Evolutionary conservation across 2,113 vertebrate genomes (phyloP), one percentile per base, ranked within the genome.

Genomic region (Lagopus leucura): DNA sequence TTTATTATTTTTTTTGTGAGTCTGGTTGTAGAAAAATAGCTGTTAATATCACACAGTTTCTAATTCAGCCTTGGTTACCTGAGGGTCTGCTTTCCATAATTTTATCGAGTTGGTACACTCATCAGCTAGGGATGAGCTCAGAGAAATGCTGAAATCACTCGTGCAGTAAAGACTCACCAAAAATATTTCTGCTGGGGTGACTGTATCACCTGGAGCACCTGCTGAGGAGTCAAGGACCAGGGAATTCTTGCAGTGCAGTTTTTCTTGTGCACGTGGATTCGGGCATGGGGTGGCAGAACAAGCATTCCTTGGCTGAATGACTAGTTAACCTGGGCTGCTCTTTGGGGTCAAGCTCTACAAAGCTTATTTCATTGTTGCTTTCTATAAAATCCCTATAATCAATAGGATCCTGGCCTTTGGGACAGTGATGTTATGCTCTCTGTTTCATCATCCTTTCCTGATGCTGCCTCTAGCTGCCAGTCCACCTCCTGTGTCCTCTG

Each of bases 141-240:
- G 71, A n/a, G 13, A 55, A 82, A 58, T 70, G 82, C 71, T 61
- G 72, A 58, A 63, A 67, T 94, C 14, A 5, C 36, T 70, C 4
- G 3, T 71, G 73, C 74, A 19, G 20, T 72, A 42, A 47, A 63
- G 91, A 32, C 84, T 94, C 67, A 72, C 30, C 43, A 38, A 64
- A 93, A 94, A 81, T 80, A 77, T 19, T 86, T 87, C 72, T 93
- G 52, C 43, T 91, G 65, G 1, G 18, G 28, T 94, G 86, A 91
- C 82, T 95, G 45, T 61, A 25, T 78, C 57, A 88, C 91, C 82
- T 93, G 73, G 45, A 82, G 60, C 50, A 82, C 50, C 43, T 64
- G 16, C 27, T 34, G 24, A 55, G 36, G 52, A 84, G 65, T 65
- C 72, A 74, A 52, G 69, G 93, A 90, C 60, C 72, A 57, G 0